phyloP scores from a whole-genome alignment of 2,113 vertebrate genomes.

The Aptenodytes forsteri region DNA sequence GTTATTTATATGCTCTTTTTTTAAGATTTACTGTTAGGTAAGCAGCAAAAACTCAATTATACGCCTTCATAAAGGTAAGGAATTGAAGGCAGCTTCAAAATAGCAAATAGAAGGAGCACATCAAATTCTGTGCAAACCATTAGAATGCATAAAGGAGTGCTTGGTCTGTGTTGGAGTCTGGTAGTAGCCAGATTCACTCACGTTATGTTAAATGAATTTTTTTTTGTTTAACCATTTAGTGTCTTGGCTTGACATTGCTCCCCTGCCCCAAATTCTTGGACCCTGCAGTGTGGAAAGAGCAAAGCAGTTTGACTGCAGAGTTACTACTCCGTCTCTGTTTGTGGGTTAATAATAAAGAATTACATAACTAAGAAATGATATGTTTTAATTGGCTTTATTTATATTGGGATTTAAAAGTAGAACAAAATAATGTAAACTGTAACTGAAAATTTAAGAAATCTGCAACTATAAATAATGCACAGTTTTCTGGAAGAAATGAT shows the following conservation, averaged over 20 bases:
- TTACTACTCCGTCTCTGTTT: not conserved
- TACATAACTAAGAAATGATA: not conserved
- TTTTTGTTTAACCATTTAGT: not conserved
- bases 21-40: not conserved
- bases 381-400: not conserved
- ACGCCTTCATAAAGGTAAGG: not conserved
- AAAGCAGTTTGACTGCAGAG: not conserved
- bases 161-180: not conserved
- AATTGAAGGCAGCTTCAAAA: not conserved
- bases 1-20: not conserved
- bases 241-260: not conserved
- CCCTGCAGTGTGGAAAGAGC: not conserved
- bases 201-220: not conserved
- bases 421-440: not conserved
- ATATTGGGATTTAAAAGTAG: not conserved
- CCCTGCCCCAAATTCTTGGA: not conserved
- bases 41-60: not conserved
- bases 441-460: not conserved
- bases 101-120: not conserved
- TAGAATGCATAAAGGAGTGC: accelerated
- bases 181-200: not conserved
- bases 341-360: not conserved
- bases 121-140: not conserved
- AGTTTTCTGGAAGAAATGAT: not conserved
- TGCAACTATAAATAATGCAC: not conserved